Evolutionary conservation across 2,888 invertebrate species (phyloP).

Genomic region (Luffia ferchaultella): DNA sequence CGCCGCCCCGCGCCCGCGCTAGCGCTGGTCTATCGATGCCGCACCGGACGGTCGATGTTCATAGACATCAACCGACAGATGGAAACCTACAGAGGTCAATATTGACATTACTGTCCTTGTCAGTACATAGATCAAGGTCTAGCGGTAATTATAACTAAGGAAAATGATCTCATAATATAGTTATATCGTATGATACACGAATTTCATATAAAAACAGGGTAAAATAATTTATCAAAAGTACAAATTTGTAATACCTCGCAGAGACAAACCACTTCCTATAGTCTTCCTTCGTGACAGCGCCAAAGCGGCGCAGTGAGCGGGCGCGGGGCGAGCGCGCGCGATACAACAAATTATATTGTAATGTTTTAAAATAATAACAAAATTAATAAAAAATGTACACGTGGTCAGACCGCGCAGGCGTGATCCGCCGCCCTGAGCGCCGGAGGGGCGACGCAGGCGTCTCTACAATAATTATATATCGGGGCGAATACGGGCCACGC

Average conservation of each 20-base stretch:
- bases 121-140: no score
- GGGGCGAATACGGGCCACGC: slow-evolving; percentile 24
- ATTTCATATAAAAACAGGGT: neutral
- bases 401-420: slow-evolving; percentile 28
- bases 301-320: slow-evolving; percentile 25
- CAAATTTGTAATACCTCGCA: neutral
- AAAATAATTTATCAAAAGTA: neutral
- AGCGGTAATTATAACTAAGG: neutral
- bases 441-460: slow-evolving; percentile 24
- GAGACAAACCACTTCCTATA: slow-evolving; percentile 36
- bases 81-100: no score
- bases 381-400: slow-evolving; percentile 59
- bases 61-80: no score
- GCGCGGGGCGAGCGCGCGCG: slow-evolving; percentile 27
- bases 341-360: slow-evolving; percentile 66
- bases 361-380: slow-evolving; percentile 62
- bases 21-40: no score
- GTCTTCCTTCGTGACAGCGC: slow-evolving; percentile 48
- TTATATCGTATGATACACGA: no score
- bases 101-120: no score
- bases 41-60: no score
- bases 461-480: neutral
- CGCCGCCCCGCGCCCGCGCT: slow-evolving; percentile 2
- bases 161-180: neutral
- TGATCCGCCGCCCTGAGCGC: neutral